These are phyloP conservation scores for Polypterus bichir DNA, from an alignment of 2,113 vertebrate genomes.

Conservation along the genomic window DNA sequence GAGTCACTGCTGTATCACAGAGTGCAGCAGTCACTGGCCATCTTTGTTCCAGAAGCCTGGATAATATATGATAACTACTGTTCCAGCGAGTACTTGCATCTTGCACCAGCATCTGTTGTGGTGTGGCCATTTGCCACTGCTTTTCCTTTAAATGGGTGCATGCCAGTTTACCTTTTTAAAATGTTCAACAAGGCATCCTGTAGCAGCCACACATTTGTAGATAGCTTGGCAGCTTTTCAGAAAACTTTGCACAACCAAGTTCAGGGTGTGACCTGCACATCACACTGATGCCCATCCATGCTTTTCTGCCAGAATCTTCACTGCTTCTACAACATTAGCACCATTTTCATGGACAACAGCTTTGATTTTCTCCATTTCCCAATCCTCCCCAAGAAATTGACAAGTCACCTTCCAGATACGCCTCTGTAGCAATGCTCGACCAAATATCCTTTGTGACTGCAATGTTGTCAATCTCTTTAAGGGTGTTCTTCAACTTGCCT, in stretches of 20 bases:
- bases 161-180: conserved; percentile 13
- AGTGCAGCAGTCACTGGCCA: conserved; percentile 17
- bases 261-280: neutral
- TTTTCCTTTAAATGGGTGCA: no score
- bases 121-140: conserved; percentile 9
- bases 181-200: conserved; percentile 13
- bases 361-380: conserved; percentile 16
- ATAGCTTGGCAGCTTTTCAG: conserved; percentile 13
- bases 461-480: no score
- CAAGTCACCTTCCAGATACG: conserved; percentile 17
- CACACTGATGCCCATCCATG: conserved; percentile 1
- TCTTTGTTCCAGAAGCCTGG: conserved; percentile 13
- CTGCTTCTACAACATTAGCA: conserved; percentile 3
- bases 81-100: conserved; percentile 14
- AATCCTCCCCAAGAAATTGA: conserved; percentile 19
- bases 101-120: conserved; percentile 13
- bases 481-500: no score
- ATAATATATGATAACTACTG: conserved; percentile 13
- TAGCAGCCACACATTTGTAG: conserved; percentile 10
- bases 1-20: conserved; percentile 16
- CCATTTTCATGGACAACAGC: conserved; percentile 4
- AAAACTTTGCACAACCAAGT: conserved; percentile 8
- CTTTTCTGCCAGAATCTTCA: neutral
- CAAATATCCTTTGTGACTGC: conserved; percentile 8
- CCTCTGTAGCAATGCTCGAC: conserved; percentile 15